These are phyloP conservation scores for Arctia plantaginis DNA, from an alignment of 2,888 invertebrate species.

Conservation along the genomic window DNA sequence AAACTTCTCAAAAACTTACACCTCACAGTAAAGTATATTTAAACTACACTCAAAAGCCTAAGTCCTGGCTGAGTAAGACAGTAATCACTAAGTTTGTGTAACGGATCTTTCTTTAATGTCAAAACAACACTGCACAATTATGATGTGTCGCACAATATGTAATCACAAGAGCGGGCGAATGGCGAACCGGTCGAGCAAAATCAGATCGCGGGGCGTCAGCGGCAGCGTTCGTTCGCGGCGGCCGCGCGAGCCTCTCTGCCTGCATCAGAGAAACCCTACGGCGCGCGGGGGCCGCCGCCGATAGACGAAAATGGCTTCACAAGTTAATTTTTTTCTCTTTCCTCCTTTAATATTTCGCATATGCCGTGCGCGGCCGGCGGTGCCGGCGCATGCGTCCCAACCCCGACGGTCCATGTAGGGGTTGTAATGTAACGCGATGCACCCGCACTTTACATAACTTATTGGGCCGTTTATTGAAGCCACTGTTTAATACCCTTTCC, in stretches of 20 bases:
- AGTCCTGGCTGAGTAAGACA: conserved; percentile 34
- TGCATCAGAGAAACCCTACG: conserved; percentile 74
- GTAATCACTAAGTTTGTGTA: conserved; percentile 53
- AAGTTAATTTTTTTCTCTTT: conserved; percentile 87
- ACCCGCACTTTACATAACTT: conserved; percentile 85
- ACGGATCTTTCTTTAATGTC: conserved; percentile 59
- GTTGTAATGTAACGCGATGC: conserved; percentile 85
- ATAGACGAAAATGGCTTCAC: conserved; percentile 87
- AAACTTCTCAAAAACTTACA: conserved; percentile 71
- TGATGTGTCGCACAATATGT: conserved; percentile 71
- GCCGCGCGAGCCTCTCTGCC: conserved; percentile 78
- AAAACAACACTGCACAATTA: conserved; percentile 75
- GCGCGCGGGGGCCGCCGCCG: conserved; percentile 78
- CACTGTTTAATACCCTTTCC: conserved; percentile 83
- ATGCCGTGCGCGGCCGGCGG: conserved; percentile 82
- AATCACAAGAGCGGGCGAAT: conserved; percentile 69
- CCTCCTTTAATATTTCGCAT: conserved; percentile 87
- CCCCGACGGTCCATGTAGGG: conserved; percentile 72
- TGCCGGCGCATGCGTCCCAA: conserved; percentile 84
- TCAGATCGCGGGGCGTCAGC: conserved; percentile 31
- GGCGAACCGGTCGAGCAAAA: conserved; percentile 65
- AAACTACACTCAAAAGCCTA: conserved; percentile 49
- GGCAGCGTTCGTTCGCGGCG: conserved; percentile 69
- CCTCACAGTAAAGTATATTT: conserved; percentile 68
- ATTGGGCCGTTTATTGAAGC: conserved; percentile 84